Evolutionary conservation across 2,113 vertebrate species (phyloP).

Genomic region (Cyanocitta stelleri): DNA sequence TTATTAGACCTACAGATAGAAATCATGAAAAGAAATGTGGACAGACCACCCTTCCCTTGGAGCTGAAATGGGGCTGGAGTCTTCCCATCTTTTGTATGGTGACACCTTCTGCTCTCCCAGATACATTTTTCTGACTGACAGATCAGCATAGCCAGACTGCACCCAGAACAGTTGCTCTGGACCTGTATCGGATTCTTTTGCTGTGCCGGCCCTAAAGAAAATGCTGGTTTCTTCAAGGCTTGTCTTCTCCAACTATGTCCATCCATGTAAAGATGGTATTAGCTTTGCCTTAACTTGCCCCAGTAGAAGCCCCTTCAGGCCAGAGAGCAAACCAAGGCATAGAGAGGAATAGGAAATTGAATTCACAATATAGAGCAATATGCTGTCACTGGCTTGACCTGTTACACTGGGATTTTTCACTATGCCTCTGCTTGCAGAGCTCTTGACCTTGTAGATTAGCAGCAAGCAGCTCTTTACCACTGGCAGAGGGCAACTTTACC

Average conservation of each 20-base stretch:
- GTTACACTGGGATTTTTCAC: not conserved
- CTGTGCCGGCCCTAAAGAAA: not conserved
- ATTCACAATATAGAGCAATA: not conserved
- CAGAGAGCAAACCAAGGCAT: not conserved
- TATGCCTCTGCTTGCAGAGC: not conserved
- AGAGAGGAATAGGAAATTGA: not conserved
- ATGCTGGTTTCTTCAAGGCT: not conserved
- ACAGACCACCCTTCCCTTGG: not conserved
- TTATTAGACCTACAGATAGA: not conserved
- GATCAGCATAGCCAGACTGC: not conserved
- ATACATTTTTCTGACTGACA: not conserved
- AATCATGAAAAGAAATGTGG: not conserved
- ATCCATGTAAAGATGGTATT: not conserved
- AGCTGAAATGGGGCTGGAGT: not conserved
- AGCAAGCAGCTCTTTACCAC: not conserved
- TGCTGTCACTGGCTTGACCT: not conserved
- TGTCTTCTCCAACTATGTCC: not conserved
- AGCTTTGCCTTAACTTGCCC: not conserved
- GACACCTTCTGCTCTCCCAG: not conserved
- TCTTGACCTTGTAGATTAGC: not conserved
- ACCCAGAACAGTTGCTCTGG: not conserved
- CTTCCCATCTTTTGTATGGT: not conserved
- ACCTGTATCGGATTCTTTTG: not conserved
- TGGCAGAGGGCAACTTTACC: not conserved
- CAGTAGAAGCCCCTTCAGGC: not conserved